Percentiles rank a stretch among this genome's conserved stretches.
Conservation (phyloP, 2,113 vertebrate genomes). For the Coracopsis vasa region DNA sequence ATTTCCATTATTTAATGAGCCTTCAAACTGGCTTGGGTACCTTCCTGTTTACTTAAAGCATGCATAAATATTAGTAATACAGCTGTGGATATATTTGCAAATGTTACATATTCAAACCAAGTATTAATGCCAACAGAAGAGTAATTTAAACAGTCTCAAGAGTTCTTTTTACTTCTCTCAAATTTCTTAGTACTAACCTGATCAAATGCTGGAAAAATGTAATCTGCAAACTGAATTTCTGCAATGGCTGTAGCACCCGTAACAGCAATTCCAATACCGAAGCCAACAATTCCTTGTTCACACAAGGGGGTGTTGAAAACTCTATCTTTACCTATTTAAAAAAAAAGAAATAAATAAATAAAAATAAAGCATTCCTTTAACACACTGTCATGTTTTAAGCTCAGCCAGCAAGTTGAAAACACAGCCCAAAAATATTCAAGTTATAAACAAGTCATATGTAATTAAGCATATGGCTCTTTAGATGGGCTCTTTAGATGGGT, state of each 20-base stretch:
- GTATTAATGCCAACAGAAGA: neutral
- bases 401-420: neutral
- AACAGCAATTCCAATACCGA: slow-evolving; percentile 92
- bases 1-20: slow-evolving; percentile 10
- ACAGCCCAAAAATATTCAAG: neutral
- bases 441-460: neutral
- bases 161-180: neutral
- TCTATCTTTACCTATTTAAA: slow-evolving; percentile 89
- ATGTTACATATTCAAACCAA: neutral
- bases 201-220: slow-evolving; percentile 98
- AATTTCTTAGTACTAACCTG: slow-evolving; percentile 79
- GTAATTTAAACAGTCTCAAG: neutral
- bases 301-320: slow-evolving; percentile 98
- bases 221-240: slow-evolving; percentile 99
- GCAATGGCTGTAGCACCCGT: slow-evolving; percentile 94
- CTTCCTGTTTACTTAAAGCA: neutral
- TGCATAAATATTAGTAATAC: slow-evolving; percentile 2
- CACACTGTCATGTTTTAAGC: neutral
- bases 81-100: neutral
- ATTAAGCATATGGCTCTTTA: neutral
- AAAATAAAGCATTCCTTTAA: neutral
- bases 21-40: neutral
- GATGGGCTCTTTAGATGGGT: neutral
- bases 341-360: neutral
- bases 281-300: slow-evolving; percentile 98